phyloP scores from a whole-genome alignment of 2,113 vertebrate species.

The Zingel zingel region DNA sequence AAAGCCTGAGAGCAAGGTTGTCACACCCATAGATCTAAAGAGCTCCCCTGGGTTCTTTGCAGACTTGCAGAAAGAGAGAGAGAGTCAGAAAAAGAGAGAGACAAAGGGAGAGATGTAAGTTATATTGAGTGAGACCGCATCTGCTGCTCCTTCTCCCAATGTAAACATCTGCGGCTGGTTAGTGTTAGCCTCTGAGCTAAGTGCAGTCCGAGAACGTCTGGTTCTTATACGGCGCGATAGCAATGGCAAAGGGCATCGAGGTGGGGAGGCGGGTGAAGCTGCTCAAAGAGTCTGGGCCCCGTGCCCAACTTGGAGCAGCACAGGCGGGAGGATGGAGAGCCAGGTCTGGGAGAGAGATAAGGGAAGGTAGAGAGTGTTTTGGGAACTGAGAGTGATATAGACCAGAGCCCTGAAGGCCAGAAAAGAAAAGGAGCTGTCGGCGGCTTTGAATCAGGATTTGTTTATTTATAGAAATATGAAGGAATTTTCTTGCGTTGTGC shows the following conservation, averaged over 20 bases:
- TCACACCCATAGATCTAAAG: slow-evolving; percentile 80
- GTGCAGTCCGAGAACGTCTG: slow-evolving; percentile 80
- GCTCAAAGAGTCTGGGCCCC: slow-evolving; percentile 64
- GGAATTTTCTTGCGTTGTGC: slow-evolving; percentile 47
- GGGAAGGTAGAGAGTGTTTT: slow-evolving; percentile 84
- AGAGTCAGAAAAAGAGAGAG: slow-evolving; percentile 66
- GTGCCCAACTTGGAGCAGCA: slow-evolving; percentile 69
- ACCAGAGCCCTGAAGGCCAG: slow-evolving; percentile 79
- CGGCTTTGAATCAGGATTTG: slow-evolving; percentile 55
- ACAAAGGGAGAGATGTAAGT: slow-evolving; percentile 81
- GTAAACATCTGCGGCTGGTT: slow-evolving; percentile 87
- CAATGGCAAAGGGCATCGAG: slow-evolving; percentile 81
- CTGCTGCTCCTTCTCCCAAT: slow-evolving; percentile 80
- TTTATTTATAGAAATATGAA: slow-evolving; percentile 72
- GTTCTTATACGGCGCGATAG: slow-evolving; percentile 83
- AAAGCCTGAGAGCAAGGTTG: slow-evolving; percentile 69
- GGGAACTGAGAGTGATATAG: slow-evolving; percentile 87
- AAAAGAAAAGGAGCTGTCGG: slow-evolving; percentile 66
- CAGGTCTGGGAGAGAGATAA: slow-evolving; percentile 84
- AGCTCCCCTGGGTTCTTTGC: slow-evolving; percentile 71
- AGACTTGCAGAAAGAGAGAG: slow-evolving; percentile 64
- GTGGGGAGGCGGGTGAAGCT: slow-evolving; percentile 73
- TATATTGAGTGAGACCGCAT: slow-evolving; percentile 84
- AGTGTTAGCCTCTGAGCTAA: slow-evolving; percentile 88
- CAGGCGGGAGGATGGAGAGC: slow-evolving; percentile 70